A percentile compares a stretch with the other conserved stretches of the same genome.
Evolutionary conservation across 1,140 invertebrate species (phyloP).

Genomic region (Trypoxylus dichotomus): DNA sequence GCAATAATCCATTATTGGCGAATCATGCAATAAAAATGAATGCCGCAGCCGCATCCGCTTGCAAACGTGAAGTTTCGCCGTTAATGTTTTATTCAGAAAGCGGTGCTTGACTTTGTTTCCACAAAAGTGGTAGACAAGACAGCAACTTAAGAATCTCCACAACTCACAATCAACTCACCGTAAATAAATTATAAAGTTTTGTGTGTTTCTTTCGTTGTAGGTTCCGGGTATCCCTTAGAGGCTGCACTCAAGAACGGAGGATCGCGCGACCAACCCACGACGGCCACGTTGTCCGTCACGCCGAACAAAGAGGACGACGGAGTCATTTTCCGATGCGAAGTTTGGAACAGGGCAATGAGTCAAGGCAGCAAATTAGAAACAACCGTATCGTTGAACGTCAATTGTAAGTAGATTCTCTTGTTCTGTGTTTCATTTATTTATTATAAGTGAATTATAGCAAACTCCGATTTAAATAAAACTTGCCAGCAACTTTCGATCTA

Average conservation of each 20-base stretch:
- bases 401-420: conserved; percentile 72
- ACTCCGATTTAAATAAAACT: too few species aligned
- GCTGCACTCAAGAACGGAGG: conserved; percentile 66
- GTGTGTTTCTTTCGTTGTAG: conserved; percentile 40
- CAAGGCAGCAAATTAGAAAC: conserved; percentile 77
- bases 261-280: conserved; percentile 70
- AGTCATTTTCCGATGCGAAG: conserved; percentile 78
- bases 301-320: conserved; percentile 83
- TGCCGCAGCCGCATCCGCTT: background rate
- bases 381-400: conserved; percentile 78
- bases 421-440: too few species aligned
- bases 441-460: too few species aligned
- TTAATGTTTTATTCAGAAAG: conserved; percentile 17
- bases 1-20: background rate
- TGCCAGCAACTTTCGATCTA: too few species aligned
- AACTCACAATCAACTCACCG: conserved; percentile 1
- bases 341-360: conserved; percentile 84
- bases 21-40: conserved; percentile 4
- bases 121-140: background rate
- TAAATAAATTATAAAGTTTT: conserved; percentile 26
- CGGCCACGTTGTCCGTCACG: conserved; percentile 70
- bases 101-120: conserved; percentile 2
- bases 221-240: conserved; percentile 67
- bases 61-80: background rate
- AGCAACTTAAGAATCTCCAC: background rate